Base-by-base conservation (phyloP, 2,888 invertebrate species). In the Noctua fimbriata region DNA sequence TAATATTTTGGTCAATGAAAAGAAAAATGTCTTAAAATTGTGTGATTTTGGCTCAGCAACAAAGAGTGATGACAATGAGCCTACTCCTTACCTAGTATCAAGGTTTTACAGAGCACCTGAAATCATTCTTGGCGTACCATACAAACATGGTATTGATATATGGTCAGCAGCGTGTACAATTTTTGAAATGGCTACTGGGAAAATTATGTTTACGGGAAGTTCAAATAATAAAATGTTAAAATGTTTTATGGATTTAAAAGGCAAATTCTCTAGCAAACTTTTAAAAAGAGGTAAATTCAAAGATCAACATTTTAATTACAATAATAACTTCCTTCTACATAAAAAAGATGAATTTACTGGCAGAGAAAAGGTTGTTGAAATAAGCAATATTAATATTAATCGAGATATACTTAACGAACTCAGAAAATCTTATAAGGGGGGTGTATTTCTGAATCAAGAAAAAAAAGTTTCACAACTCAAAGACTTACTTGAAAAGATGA, bases 151-250 rank as follows among this genome's bases (percentile, higher is more conserved):
- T 73, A 98, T 99, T 90, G 99, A 99, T 95, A 98, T 99, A 97
- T 99, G 99, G 99, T 99, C 99, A 55, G 98, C 99, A 28, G 99
- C 99, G n/a, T 99, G 99, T 93, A 99, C 99, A 58, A 98, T 99
- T 89, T 99, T 98, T 95, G 99, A 99, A 97, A 94, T 99, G 91
- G 99, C 99, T 94, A 99, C 99, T 7, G 99, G 99, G 49, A 98
- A 98, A 96, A 99, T 99, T 88, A 97, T 99, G 97, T 99, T 99
- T 94, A 98, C 99, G 77, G 99, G 99, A 76, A 98, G 98, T 94
- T 98, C 99, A 10, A 99, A 99, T 96, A 99, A 99, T 95, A 98
- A 98, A 97, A 99, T 99, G 99, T 97, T 99, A 82, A 99, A 99
- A 96, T 98, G 98, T 96, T 99, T 99, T 95, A 99, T 99, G 99